Evolutionary conservation across 1,140 invertebrate genomes (phyloP), one percentile per base, ranked within the genome.

Genomic region (Drosophila kurseongensis): DNA sequence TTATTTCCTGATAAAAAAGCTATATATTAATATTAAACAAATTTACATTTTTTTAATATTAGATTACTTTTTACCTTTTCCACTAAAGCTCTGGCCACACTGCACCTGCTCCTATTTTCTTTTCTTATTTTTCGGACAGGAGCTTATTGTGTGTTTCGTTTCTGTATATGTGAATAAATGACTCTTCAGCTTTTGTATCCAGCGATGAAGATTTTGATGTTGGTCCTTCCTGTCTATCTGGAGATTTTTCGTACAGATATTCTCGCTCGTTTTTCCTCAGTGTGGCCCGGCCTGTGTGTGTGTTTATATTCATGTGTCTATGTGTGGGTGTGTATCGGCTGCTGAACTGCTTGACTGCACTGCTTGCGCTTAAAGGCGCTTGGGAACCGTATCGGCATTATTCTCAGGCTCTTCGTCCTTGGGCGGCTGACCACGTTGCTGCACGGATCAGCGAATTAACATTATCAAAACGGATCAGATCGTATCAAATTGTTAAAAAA

Each of bases 321-420:
- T 67, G 16, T 78, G 36, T 60, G 38, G 58, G 42, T 47, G 65
- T 68, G 54, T 72, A 63, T 57, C 79, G 66, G 79, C 79, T 85
- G 72, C 77, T 85, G 76, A 58, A 84, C 69, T 66, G 60, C 32
- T 48, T 72, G 54, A 47, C 62, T 75, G 65, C 63, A 71, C 60
- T 74, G 69, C 56, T 74, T 75, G 63, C 51, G 42, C 75, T 90
- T 91, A 91, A 66, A 91, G 85, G 63, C 89, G 82, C 72, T 91
- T 91, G 78, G 88, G 88, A 81, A 91, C 88, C 61, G 88, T 91
- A 61, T 91, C 88, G 73, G 89, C 72, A 90, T 90, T 91, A 65
- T 89, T 91, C 67, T 91, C 88, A 75, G 88, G 83, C 72, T 91
- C 88, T 75, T 91, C 88, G 67, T 91, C 88, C 89, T 91, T 91